Base-by-base conservation (phyloP, 2,113 vertebrate genomes). In the Andinoacara biseriatus region DNA sequence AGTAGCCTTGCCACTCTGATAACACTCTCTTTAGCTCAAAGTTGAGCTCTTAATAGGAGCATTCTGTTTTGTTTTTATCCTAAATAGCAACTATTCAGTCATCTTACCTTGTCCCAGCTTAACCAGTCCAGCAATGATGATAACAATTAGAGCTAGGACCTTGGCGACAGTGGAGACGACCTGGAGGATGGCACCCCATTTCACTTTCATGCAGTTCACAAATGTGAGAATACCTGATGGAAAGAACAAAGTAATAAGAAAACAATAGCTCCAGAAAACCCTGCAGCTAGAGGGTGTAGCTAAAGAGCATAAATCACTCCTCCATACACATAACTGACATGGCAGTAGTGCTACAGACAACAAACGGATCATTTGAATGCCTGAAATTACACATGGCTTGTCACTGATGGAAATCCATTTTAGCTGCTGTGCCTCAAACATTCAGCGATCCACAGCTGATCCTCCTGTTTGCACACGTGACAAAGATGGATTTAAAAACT, bases 131-230 rank as follows among this genome's bases (percentile, higher is more conserved):
- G 95, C 89, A 15, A 96, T 93, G 81, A 97, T 95, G 83, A 97
- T 96, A 40, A 96, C 90, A 7, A 97, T 96, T 10, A 97, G 94
- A 69, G 96, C 96, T 3, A 96, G 80, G 24, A 97, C 95, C 87
- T 97, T 97, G 40, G 96, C 96, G 56, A 96, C 89, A 1, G 96
- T 97, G 76, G 96, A 95, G 85, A 95, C 38, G 59, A 97, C 96
- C 91, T 97, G 96, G 40, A 97, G 94, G 76, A 95, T 93, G 22
- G 96, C 95, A 0, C 96, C 96, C 96, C 95, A 96, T 86, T 96
- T 96, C 54, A 97, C 96, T 82, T 96, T 97, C 95, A 96, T 94
- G 69, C 94, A 95, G 90, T 97, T 97, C 40, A 96, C 95, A 80
- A n/a, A 84, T 3, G 96, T 96, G 87, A 97, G 84, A 38, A 96